Evolutionary conservation across 2,888 invertebrate species (phyloP), one percentile per base, ranked within the genome.

Genomic region (Sphaerophoria taeniata): DNA sequence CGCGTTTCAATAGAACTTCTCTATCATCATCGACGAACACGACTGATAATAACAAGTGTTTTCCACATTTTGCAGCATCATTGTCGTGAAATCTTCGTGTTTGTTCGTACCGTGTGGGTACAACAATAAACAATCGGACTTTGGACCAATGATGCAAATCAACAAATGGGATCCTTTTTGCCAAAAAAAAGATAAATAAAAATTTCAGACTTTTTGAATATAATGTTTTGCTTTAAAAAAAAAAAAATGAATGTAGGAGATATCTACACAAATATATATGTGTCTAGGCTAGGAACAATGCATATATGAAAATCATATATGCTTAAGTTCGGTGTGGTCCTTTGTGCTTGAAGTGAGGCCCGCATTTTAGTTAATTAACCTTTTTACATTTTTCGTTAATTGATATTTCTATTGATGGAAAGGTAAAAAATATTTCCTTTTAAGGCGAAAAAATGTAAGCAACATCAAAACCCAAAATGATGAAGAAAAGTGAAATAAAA

Each of bases 301-400:
- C n/a, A n/a, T n/a, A n/a, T n/a, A n/a, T n/a, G 58, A 16, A 3
- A 4, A 36, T 39, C 39, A 58, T 58, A 51, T 16, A 53, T 53
- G 39, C 34, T 65, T 53, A 67, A 67, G 67, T 51, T 67, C 51
- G 39, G n/a, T 53, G 51, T 51, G 67, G 51, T 76, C 70, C 70
- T 85, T 69, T 81, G 70, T 81, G 77, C 58, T 81, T 70, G 70
- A 70, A 73, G 70, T 73, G 70, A 81, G 77, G 89, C 91, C 91
- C 91, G 91, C 91, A 91, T 91, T 91, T 91, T 91, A 91, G 91
- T 91, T 91, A 91, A 91, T 91, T 91, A 91, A 91, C 91, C 91
- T 90, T 90, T 91, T 91, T 90, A 56, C 77, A 60, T 82, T 86
- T n/a, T 74, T 74, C 61, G 86, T 78, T 86, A 86, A 86, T 86